Percentiles rank a stretch among this genome's conserved stretches.
Evolutionary conservation across 2,113 vertebrate genomes (phyloP).

Genomic region (Alligator sinensis): DNA sequence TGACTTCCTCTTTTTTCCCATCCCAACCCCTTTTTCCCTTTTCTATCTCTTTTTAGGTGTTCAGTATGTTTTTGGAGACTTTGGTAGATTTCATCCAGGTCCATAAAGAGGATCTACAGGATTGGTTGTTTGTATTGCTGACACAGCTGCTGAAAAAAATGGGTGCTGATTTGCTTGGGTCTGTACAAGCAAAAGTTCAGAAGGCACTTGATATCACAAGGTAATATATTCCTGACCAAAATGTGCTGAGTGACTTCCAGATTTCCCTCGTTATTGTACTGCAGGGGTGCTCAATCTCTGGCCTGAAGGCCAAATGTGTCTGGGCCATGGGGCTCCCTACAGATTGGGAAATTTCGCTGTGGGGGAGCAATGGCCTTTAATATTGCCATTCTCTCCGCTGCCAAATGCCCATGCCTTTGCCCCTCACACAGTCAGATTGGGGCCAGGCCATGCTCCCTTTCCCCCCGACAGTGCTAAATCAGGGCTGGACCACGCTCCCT

Average conservation of each 20-base stretch:
- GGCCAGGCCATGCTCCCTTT: too few relatives aligned
- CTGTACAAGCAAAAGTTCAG: constrained; percentile 98
- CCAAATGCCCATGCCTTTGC: too few relatives aligned
- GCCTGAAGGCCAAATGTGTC: too few relatives aligned
- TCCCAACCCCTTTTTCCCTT: constrained; percentile 50
- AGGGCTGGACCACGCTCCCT: too few relatives aligned
- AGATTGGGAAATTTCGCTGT: neutral
- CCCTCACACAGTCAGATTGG: too few relatives aligned
- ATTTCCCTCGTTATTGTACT: neutral
- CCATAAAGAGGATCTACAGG: constrained; percentile 96
- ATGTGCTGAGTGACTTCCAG: neutral
- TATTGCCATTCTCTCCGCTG: too few relatives aligned
- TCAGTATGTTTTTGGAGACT: constrained; percentile 99
- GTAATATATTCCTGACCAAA: constrained; percentile 71
- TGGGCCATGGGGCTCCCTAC: too few relatives aligned
- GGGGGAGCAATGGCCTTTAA: too few relatives aligned
- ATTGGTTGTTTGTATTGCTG: constrained; percentile 95
- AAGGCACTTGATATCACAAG: constrained; percentile 95
- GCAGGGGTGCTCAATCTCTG: neutral
- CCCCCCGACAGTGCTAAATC: too few relatives aligned
- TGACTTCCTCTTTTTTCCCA: constrained; percentile 73
- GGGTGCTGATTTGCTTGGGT: constrained; percentile 97
- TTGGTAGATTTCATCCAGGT: constrained; percentile 96
- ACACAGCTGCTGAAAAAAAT: constrained; percentile 98
- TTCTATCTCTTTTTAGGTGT: constrained; percentile 86